A percentile compares a stretch with the other conserved stretches of the same genome.
Evolutionary conservation across 2,797 vertebrate species (phyloP).

Genomic region (Erethizon dorsatum): DNA sequence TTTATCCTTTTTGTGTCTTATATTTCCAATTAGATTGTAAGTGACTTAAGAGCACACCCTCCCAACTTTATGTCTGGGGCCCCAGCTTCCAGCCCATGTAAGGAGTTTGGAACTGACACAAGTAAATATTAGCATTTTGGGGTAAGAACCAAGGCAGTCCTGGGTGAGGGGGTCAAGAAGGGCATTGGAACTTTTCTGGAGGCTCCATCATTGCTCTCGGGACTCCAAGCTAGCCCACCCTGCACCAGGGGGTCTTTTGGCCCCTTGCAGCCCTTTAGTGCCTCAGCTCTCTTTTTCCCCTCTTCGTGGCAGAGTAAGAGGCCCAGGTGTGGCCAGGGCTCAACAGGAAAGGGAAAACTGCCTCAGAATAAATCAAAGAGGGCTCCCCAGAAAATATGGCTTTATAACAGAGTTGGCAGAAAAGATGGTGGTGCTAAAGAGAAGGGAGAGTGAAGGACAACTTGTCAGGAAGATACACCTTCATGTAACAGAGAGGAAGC

Average conservation of each 20-base stretch:
- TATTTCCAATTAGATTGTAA: conserved; percentile 25
- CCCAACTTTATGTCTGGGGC: background rate
- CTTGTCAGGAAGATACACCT: background rate
- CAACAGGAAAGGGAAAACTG: background rate
- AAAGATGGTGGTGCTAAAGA: background rate
- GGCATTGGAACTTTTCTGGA: background rate
- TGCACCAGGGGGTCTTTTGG: background rate
- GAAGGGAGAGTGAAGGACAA: background rate
- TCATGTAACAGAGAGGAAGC: background rate
- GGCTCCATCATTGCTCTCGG: background rate
- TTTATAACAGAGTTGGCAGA: background rate
- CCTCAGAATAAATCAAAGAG: conserved; percentile 6
- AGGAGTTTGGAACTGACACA: background rate
- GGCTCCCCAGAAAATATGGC: background rate
- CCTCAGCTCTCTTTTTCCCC: background rate
- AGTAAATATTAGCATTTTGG: background rate
- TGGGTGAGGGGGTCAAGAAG: background rate
- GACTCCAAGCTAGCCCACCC: background rate
- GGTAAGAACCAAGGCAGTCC: background rate
- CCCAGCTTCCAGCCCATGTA: background rate
- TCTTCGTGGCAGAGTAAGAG: background rate
- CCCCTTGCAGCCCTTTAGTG: background rate
- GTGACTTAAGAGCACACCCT: conserved; percentile 2
- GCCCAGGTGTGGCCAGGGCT: background rate
- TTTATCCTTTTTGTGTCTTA: background rate